These are phyloP conservation scores for Pseudomyrmex sp. DNA, from an alignment of 1,140 invertebrate species.

Conservation along the genomic window DNA sequence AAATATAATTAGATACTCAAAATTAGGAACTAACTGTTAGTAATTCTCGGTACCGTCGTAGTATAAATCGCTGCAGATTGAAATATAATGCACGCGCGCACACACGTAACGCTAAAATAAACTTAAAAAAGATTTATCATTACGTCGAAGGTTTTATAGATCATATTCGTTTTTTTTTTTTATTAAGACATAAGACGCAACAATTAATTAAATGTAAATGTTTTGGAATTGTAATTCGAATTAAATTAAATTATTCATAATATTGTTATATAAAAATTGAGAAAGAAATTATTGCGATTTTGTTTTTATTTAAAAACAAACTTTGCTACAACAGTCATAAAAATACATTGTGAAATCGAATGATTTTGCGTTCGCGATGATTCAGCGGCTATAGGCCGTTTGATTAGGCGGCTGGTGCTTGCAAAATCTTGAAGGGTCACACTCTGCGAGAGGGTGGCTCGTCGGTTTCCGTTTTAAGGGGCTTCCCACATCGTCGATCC, in stretches of 20 bases:
- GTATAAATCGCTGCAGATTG: not conserved
- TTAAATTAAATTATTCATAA: no score
- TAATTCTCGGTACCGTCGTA: not conserved
- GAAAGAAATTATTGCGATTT: no score
- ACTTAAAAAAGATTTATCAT: conserved; percentile 1
- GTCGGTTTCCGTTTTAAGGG: conserved; percentile 41
- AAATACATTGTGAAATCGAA: conserved; percentile 23
- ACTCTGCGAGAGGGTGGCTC: not conserved
- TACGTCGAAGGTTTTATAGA: no score
- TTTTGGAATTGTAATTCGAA: no score
- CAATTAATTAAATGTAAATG: no score
- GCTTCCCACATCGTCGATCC: conserved; percentile 59
- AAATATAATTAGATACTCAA: conserved; percentile 18
- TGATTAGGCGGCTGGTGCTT: conserved; percentile 40
- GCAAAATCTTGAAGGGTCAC: conserved; percentile 20
- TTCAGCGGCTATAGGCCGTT: conserved; percentile 35
- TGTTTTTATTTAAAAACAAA: no score
- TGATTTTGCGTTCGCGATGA: not conserved
- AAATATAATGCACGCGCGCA: not conserved
- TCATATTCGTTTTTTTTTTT: no score
- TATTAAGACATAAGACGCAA: no score
- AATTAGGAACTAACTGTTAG: conserved; percentile 33
- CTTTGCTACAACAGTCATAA: not conserved
- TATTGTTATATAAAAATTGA: no score
- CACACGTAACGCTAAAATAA: not conserved